A percentile compares a stretch with the other conserved stretches of the same genome.
These are phyloP conservation scores for Notothenia coriiceps DNA, from an alignment of 2,113 vertebrate species.

Conservation along the genomic window DNA sequence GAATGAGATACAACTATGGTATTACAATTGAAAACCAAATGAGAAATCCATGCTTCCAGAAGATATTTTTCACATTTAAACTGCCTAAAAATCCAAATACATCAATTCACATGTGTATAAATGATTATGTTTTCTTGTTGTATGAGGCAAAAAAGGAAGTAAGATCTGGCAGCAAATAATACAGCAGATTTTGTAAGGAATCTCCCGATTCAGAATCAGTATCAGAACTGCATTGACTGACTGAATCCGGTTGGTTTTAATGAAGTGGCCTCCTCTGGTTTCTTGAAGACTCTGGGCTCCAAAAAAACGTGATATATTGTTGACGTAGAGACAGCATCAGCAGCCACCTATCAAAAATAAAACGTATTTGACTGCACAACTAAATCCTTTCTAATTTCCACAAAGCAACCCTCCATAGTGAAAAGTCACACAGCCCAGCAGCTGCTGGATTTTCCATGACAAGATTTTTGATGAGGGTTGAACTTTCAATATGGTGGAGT, in stretches of 20 bases:
- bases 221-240: conserved; percentile 8
- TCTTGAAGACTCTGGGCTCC: conserved; percentile 19
- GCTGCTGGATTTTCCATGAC: conserved; percentile 42
- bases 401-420: conserved; percentile 8
- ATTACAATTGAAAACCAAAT: conserved; percentile 9
- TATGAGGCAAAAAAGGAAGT: background rate
- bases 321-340: conserved; percentile 11
- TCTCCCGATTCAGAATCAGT: conserved; percentile 15
- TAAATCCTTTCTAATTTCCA: background rate
- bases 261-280: conserved; percentile 36
- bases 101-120: background rate
- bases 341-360: conserved; percentile 23
- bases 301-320: background rate
- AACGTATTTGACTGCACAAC: conserved; percentile 4
- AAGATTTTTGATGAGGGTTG: background rate
- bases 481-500: conserved; percentile 31
- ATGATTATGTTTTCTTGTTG: background rate
- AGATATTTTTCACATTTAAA: background rate
- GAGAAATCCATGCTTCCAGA: background rate
- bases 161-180: background rate
- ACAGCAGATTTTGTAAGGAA: background rate
- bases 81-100: background rate
- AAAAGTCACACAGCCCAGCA: conserved; percentile 26
- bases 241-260: conserved; percentile 8
- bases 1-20: background rate